These are phyloP conservation scores for Lasioglossum albipes DNA, from an alignment of 1,140 invertebrate genomes.

Conservation along the genomic window DNA sequence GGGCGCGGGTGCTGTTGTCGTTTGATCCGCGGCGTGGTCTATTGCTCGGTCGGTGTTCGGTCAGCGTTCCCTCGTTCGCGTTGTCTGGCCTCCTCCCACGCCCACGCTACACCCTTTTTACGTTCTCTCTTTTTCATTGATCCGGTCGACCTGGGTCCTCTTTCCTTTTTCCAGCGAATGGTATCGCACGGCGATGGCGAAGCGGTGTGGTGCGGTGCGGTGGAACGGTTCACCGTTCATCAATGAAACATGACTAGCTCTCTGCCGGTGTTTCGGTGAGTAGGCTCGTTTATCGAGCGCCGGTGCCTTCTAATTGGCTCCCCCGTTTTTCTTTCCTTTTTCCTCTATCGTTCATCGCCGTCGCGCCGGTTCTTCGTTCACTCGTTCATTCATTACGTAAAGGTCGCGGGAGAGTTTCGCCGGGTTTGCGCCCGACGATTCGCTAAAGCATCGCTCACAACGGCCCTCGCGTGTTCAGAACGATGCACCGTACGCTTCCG, in stretches of 20 bases:
- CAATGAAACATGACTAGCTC: constrained; percentile 49
- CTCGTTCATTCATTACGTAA: constrained; percentile 31
- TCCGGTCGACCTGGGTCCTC: constrained; percentile 1
- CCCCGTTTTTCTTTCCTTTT: constrained; percentile 8
- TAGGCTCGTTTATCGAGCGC: constrained; percentile 40
- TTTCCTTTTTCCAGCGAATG: constrained; percentile 35
- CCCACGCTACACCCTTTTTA: constrained; percentile 22
- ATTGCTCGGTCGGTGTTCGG: background rate
- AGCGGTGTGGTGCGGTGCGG: no score
- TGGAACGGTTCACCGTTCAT: constrained; percentile 24
- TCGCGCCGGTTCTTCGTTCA: background rate
- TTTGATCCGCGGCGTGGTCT: no score
- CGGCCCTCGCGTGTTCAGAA: no score
- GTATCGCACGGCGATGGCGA: constrained; percentile 5
- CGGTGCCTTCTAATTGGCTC: constrained; percentile 36
- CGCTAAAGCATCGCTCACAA: background rate
- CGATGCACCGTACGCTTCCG: no score
- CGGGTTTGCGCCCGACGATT: constrained; percentile 5
- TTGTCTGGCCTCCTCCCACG: constrained; percentile 27
- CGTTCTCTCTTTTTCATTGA: constrained; percentile 18
- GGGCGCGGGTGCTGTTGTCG: no score
- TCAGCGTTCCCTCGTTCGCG: background rate
- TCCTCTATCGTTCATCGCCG: constrained; percentile 19
- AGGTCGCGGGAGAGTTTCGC: constrained; percentile 34
- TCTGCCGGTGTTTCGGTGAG: constrained; percentile 29